Evolutionary conservation across 2,797 vertebrate genomes (phyloP).

Genomic region (Phoebastria nigripes): DNA sequence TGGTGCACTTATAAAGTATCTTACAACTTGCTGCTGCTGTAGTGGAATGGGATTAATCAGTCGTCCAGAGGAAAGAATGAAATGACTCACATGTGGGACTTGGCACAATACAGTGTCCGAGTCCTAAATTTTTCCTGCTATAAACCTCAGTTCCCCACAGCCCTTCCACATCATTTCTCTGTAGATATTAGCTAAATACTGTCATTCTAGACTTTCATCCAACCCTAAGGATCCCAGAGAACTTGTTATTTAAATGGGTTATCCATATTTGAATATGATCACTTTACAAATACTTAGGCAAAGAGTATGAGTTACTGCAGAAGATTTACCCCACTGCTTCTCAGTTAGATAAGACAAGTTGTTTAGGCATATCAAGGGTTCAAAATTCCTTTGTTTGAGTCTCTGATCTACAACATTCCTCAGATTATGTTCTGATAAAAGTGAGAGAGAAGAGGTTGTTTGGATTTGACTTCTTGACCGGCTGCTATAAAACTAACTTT

Average conservation of each 20-base stretch:
- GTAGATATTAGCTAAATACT: background rate
- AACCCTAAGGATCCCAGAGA: background rate
- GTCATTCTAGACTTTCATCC: background rate
- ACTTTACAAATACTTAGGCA: background rate
- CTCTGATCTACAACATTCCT: conserved; percentile 1
- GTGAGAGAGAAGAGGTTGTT: background rate
- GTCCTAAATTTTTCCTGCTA: background rate
- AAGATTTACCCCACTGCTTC: background rate
- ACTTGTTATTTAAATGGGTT: background rate
- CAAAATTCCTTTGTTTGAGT: background rate
- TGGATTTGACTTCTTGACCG: background rate
- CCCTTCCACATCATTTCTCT: background rate
- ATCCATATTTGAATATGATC: background rate
- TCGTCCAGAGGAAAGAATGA: background rate
- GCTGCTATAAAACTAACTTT: background rate
- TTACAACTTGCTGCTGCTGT: background rate
- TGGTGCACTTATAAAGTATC: background rate
- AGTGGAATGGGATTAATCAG: background rate
- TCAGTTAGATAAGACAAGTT: background rate
- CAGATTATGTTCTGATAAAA: conserved; percentile 27
- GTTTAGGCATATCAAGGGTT: background rate
- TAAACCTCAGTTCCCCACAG: background rate
- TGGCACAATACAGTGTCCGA: background rate
- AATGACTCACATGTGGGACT: background rate
- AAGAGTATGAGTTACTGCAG: background rate